These are phyloP conservation scores for Meriones psammophilus DNA, from an alignment of 2,797 vertebrate genomes.

Conservation along the genomic window DNA sequence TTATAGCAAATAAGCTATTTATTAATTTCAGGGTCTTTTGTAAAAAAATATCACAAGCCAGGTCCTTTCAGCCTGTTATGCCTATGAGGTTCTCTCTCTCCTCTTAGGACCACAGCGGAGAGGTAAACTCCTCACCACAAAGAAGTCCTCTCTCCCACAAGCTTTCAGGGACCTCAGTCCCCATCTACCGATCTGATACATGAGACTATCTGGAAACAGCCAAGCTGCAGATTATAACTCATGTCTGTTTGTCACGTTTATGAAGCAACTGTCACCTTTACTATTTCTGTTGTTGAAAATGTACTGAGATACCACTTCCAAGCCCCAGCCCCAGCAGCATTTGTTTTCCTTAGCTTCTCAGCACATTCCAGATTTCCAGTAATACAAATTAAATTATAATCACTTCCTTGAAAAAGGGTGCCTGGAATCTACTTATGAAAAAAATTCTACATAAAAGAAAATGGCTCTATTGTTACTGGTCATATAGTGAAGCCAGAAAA, in stretches of 20 bases:
- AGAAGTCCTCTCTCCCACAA: constrained; percentile 39
- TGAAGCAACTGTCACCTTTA: constrained; percentile 69
- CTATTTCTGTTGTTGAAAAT: constrained; percentile 70
- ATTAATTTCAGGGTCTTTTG: constrained; percentile 36
- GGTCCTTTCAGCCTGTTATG: constrained; percentile 23
- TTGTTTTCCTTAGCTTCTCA: constrained; percentile 64
- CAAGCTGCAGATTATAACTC: constrained; percentile 48
- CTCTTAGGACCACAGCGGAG: neutral
- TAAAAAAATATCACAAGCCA: neutral
- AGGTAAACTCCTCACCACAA: neutral
- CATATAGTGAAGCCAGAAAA: neutral
- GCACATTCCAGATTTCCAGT: constrained; percentile 61
- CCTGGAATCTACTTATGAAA: constrained; percentile 33
- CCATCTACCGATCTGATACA: neutral
- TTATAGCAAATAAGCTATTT: constrained; percentile 54
- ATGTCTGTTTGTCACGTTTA: constrained; percentile 65
- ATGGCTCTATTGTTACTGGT: constrained; percentile 17
- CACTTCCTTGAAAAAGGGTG: constrained; percentile 40
- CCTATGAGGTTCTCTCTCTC: neutral
- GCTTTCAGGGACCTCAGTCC: constrained; percentile 34
- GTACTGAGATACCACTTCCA: constrained; percentile 63
- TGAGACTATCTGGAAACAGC: constrained; percentile 14
- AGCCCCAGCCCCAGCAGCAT: constrained; percentile 44
- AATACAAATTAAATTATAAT: constrained; percentile 58
- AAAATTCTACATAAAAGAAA: constrained; percentile 65